Evolutionary conservation across 2,888 invertebrate species (phyloP).

Genomic region (Alcis repandata): DNA sequence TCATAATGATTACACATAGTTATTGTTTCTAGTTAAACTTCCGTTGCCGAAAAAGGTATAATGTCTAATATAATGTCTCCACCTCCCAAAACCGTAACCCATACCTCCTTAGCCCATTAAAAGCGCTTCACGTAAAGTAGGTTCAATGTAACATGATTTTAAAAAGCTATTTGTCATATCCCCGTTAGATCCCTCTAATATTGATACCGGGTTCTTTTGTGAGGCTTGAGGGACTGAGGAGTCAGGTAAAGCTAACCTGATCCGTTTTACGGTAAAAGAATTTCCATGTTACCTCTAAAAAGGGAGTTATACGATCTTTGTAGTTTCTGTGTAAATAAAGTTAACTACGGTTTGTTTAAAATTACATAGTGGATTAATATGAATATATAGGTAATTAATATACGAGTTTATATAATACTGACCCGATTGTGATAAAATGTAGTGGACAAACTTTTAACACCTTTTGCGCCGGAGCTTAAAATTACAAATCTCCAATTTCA

Average conservation of each 20-base stretch:
- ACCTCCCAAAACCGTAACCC: background rate
- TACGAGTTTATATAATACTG: too few relatives aligned
- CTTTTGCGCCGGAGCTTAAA: too few relatives aligned
- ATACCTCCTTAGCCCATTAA: background rate
- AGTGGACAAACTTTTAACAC: too few relatives aligned
- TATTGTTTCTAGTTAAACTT: too few relatives aligned
- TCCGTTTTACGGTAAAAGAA: slow-evolving; percentile 35
- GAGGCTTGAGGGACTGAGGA: slow-evolving; percentile 29
- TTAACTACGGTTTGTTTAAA: too few relatives aligned
- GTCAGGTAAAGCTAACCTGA: slow-evolving; percentile 35
- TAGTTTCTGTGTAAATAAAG: background rate
- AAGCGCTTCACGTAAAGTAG: slow-evolving; percentile 21
- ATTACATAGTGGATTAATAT: background rate
- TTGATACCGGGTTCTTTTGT: slow-evolving; percentile 39
- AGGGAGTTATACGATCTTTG: background rate
- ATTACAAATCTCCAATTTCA: too few relatives aligned
- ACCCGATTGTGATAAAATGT: too few relatives aligned
- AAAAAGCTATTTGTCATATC: slow-evolving; percentile 46
- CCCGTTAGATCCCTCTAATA: slow-evolving; percentile 37
- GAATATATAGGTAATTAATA: too few relatives aligned
- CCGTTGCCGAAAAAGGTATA: too few relatives aligned
- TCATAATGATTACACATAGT: too few relatives aligned
- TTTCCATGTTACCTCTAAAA: slow-evolving; percentile 29
- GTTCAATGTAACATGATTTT: slow-evolving; percentile 35
- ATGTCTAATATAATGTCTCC: too few relatives aligned